Evolutionary conservation across 2,888 invertebrate species (phyloP).

Genomic region (Megamerina dolium): DNA sequence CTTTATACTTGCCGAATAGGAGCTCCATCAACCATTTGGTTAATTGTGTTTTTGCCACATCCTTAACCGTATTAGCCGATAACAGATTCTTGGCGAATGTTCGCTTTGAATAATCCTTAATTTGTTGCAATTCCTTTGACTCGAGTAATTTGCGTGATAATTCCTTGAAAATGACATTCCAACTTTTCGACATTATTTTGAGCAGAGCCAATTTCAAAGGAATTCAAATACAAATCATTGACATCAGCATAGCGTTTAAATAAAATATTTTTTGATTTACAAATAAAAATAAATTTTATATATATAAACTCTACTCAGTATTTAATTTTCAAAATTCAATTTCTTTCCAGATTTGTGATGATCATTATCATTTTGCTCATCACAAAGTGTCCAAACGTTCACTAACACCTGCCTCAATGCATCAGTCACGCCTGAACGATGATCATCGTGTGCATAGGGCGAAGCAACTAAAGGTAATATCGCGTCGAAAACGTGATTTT

Average conservation of each 20-base stretch:
- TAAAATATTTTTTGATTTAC: too few relatives aligned
- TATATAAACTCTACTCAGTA: too few relatives aligned
- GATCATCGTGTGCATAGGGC: slow-evolving; percentile 78
- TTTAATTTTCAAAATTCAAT: too few relatives aligned
- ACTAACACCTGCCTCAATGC: slow-evolving; percentile 60
- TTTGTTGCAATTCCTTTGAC: slow-evolving; percentile 21
- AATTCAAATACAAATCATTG: too few relatives aligned
- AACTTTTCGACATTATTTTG: slow-evolving; percentile 10
- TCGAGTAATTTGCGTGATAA: slow-evolving; percentile 28
- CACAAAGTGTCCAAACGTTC: slow-evolving; percentile 73
- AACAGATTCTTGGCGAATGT: slow-evolving; percentile 2
- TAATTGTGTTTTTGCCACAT: slow-evolving; percentile 14
- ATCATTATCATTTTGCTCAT: slow-evolving; percentile 82
- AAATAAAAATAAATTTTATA: too few relatives aligned
- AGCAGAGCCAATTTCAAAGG: too few relatives aligned
- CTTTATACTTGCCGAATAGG: slow-evolving; percentile 18
- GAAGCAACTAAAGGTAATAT: slow-evolving; percentile 73
- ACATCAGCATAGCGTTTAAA: too few relatives aligned
- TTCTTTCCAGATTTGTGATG: slow-evolving; percentile 81
- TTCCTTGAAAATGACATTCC: slow-evolving; percentile 18
- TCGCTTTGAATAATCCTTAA: slow-evolving; percentile 17
- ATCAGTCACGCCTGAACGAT: slow-evolving; percentile 63
- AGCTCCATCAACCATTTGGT: slow-evolving; percentile 18
- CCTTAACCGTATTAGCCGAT: neutral
- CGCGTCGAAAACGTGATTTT: slow-evolving; percentile 75